phyloP scores from a whole-genome alignment of 2,113 vertebrate genomes.

The Sisor rabdophorus region DNA sequence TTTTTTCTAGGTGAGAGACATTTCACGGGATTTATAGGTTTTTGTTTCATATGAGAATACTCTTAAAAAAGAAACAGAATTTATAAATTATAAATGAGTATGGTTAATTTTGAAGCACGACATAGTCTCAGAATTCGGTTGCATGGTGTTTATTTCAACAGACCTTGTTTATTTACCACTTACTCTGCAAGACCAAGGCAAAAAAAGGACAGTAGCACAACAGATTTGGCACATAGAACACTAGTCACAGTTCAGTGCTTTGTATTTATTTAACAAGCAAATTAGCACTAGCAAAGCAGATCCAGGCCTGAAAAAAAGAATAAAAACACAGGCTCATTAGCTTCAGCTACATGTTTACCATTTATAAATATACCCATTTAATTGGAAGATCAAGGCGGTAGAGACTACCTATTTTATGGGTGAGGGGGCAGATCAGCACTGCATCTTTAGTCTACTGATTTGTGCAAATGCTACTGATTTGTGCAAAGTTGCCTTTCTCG shows the following conservation, averaged over 20 bases:
- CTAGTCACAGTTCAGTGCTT: conserved; percentile 58
- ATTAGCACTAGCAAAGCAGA: conserved; percentile 55
- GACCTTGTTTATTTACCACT: conserved; percentile 41
- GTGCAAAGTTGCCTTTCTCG: conserved; percentile 12
- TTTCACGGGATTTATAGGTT: conserved; percentile 3
- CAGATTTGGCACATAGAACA: conserved; percentile 46
- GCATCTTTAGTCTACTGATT: conserved; percentile 39
- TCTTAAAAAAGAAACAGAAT: neutral
- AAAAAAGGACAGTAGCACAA: conserved; percentile 48
- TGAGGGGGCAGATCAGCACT: conserved; percentile 49
- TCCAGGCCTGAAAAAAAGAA: conserved; percentile 45
- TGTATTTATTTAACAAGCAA: conserved; percentile 62
- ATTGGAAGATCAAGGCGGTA: conserved; percentile 61
- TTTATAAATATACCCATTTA: conserved; percentile 62
- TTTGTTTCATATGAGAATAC: neutral
- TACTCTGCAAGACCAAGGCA: conserved; percentile 38
- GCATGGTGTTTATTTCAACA: conserved; percentile 19
- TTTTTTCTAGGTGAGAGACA: conserved; percentile 23
- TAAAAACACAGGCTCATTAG: conserved; percentile 64
- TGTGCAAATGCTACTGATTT: conserved; percentile 31
- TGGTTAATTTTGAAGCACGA: neutral
- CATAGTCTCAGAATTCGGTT: neutral
- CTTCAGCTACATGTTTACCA: conserved; percentile 63
- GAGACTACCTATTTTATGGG: conserved; percentile 50
- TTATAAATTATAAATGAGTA: neutral